Evolutionary conservation across 2,888 invertebrate genomes (phyloP), one percentile per base, ranked within the genome.

Genomic region (Xylota sylvarum): DNA sequence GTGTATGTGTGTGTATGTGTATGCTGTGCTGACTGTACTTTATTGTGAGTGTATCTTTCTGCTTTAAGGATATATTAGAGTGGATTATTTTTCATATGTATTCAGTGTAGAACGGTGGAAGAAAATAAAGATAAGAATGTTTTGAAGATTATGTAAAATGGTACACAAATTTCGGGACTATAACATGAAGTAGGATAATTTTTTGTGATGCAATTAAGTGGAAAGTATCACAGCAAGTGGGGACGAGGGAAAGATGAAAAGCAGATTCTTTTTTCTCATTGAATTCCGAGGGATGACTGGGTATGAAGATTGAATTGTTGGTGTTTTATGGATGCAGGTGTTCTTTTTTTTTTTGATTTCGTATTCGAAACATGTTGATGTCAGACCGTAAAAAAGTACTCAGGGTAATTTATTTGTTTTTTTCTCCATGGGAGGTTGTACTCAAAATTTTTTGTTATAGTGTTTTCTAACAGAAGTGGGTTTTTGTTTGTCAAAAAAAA

Each of bases 41-140:
- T 65, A 17, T 19, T 48, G 46, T n/a, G 7, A 48, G 48, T 48
- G 32, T 17, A 17, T 4, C 32, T 48, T 10, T 48, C 5, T 40
- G 19, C 58, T 40, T 23, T 19, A 32, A 19, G 32, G 32, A 48
- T 48, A 64, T n/a, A n/a, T 19, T 48, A 35, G 35, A 48, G 64
- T 65, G 64, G 64, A 48, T 65, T 65, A 65, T 65, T 65, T 48
- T 65, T 65, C 48, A 65, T 65, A 48, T 48, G 64, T 23, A 48
- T 48, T 64, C 17, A 23, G 23, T 23, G 3, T 23, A 46, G 19
- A 65, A 48, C 17, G 17, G 6, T 5, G 17, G 17, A 30, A 32
- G 17, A 35, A n/a, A 27, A 56, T 35, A 23, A 40, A 19, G 65
- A 37, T 27, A 30, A 60, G 72, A 35, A 48, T 48, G 10, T 48